A percentile compares a stretch with the other conserved stretches of the same genome.
These are phyloP conservation scores for Pelochelys cantorii DNA, from an alignment of 2,797 vertebrate species.

Conservation along the genomic window DNA sequence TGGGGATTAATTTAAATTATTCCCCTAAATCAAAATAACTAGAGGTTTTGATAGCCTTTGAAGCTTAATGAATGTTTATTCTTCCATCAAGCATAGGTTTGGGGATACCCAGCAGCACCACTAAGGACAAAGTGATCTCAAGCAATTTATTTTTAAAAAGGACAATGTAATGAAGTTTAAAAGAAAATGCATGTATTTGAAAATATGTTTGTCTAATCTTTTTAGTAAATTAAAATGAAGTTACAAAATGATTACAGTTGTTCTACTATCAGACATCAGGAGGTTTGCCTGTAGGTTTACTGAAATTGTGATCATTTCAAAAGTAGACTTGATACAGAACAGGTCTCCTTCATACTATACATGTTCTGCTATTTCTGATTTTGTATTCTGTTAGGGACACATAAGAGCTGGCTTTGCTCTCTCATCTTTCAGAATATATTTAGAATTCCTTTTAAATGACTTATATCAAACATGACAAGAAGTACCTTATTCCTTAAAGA, in stretches of 20 bases:
- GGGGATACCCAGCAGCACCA: conserved; percentile 49
- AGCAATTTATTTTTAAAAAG: conserved; percentile 46
- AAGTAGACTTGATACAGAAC: background rate
- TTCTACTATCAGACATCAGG: background rate
- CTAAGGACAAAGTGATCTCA: conserved; percentile 46
- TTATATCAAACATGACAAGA: conserved; percentile 66
- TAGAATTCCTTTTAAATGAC: conserved; percentile 56
- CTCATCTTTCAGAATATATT: conserved; percentile 59
- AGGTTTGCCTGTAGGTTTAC: background rate
- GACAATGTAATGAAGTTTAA: background rate
- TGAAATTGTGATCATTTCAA: conserved; percentile 7
- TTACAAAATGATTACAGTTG: background rate
- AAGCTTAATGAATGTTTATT: conserved; percentile 72
- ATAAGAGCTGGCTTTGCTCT: conserved; percentile 22
- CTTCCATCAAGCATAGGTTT: conserved; percentile 54
- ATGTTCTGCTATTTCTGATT: conserved; percentile 2
- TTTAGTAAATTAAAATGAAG: background rate
- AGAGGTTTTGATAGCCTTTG: conserved; percentile 65
- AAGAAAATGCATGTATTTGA: conserved; percentile 32
- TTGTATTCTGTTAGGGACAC: conserved; percentile 19
- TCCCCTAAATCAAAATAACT: conserved; percentile 73
- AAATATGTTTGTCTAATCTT: conserved; percentile 19
- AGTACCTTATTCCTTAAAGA: conserved; percentile 64
- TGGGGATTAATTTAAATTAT: conserved; percentile 70
- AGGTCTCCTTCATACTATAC: background rate